Evolutionary conservation across 2,113 vertebrate species (phyloP), one percentile per base, ranked within the genome.

Genomic region (Dipodomys merriami): DNA sequence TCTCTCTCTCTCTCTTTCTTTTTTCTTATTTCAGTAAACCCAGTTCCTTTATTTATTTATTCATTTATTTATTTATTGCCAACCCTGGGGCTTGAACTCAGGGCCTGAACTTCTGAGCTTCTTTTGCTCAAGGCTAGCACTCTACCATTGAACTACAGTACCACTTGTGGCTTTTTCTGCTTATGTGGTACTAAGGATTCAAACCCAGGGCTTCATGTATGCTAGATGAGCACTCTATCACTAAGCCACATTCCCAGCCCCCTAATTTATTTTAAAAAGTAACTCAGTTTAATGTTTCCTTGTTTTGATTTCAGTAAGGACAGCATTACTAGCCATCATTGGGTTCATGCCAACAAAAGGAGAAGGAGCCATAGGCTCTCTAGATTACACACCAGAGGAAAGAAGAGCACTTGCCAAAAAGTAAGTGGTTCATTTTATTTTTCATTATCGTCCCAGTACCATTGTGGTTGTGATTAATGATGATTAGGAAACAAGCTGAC

Each of bases 311-410:
- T 96, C 94, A 99, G 99, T 99, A 94, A 98, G 99, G 96, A 99
- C 99, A 19, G 99, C 99, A 64, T 98, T 99, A 80, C 98, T 99
- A 96, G 99, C 99, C 80, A 99, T 99, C 93, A 99, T 99, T 91
- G 99, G 99, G 97, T 99, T 99, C 98, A 99, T 99, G 99, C 99
- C 99, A 93, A 99, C 99, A 62, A 99, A 99, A 98, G 99, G 99
- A 96, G 99, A 99, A 95, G 99, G 99, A 87, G 99, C 99, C 78
- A 99, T 99, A 96, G 99, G 99, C 97, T 99, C 99, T 97, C 98
- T 99, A 8, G 99, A 99, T 98, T 99, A 99, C 69, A 99, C 99
- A 53, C 99, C 99, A 29, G 99, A 99, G 88, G 99, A 99, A 97
- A 99, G 99, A 97, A 98, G 97, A 98, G 97, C 99, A 22, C 99